These are phyloP conservation scores for Dasyurus viverrinus DNA, from an alignment of 2,113 vertebrate species.

Conservation along the genomic window DNA sequence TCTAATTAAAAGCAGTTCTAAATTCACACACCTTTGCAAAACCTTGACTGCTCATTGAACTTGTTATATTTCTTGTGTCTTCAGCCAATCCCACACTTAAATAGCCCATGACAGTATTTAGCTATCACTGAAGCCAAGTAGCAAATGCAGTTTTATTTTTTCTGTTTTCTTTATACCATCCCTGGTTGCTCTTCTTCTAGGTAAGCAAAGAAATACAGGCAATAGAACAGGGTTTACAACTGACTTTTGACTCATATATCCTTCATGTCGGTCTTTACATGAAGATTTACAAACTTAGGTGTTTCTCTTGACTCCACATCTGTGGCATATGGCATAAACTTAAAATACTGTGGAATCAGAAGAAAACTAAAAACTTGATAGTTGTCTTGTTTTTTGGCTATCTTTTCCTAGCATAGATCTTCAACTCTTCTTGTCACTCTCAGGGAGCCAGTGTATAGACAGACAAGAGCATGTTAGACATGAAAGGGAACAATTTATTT, in stretches of 20 bases:
- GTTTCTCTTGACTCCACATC: background rate
- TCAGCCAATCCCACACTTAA: background rate
- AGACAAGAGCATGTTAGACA: background rate
- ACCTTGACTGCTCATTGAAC: background rate
- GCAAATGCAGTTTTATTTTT: background rate
- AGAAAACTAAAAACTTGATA: background rate
- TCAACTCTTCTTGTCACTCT: background rate
- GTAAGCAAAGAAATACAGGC: background rate
- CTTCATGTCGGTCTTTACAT: background rate
- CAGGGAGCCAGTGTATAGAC: background rate
- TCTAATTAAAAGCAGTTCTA: background rate
- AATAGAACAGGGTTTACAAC: background rate
- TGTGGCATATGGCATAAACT: background rate
- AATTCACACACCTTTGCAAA: background rate
- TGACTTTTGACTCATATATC: background rate
- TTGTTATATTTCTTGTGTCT: background rate
- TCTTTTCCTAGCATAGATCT: background rate
- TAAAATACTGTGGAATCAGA: background rate
- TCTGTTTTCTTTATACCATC: background rate
- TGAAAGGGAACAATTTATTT: background rate
- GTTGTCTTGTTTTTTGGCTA: background rate
- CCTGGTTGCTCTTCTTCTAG: background rate
- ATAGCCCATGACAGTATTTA: background rate
- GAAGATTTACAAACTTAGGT: background rate
- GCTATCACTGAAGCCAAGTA: background rate